Evolutionary conservation across 1,140 invertebrate species (phyloP).

Genomic region (Telenomus remus): DNA sequence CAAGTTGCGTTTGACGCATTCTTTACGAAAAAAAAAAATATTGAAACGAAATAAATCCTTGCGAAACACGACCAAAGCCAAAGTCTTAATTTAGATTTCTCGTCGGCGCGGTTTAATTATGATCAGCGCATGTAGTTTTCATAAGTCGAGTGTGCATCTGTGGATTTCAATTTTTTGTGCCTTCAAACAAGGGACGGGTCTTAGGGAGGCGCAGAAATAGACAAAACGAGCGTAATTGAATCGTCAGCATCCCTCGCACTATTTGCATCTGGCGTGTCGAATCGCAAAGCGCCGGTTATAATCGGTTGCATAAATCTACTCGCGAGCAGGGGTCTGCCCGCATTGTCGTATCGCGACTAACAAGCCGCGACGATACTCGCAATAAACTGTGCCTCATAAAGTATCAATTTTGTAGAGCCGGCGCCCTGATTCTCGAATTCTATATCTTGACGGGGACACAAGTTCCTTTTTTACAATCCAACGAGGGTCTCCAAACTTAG

Average conservation of each 20-base stretch:
- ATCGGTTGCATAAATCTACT: constrained; percentile 56
- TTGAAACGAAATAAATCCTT: not conserved
- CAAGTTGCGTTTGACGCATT: no score
- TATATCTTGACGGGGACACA: not conserved
- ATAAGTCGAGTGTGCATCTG: no score
- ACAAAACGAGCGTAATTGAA: constrained; percentile 56
- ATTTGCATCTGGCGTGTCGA: constrained; percentile 59
- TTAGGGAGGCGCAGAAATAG: constrained; percentile 9
- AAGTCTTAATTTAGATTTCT: constrained; percentile 12
- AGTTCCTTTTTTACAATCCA: not conserved
- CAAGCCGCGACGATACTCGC: constrained; percentile 19
- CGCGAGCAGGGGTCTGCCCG: constrained; percentile 17
- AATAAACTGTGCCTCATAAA: constrained; percentile 19
- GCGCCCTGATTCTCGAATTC: not conserved
- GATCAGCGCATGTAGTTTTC: no score
- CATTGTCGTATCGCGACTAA: constrained; percentile 27
- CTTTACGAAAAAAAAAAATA: no score
- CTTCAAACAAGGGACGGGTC: not conserved
- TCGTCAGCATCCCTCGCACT: constrained; percentile 51
- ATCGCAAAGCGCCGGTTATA: constrained; percentile 56
- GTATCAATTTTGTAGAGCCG: not conserved
- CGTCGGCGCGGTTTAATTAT: not conserved
- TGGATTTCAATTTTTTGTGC: no score
- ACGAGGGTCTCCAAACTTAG: no score
- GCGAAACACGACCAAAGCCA: not conserved